Conservation (phyloP, 53 echinoderm and acorn worm species). For the Astropecten irregularis region DNA sequence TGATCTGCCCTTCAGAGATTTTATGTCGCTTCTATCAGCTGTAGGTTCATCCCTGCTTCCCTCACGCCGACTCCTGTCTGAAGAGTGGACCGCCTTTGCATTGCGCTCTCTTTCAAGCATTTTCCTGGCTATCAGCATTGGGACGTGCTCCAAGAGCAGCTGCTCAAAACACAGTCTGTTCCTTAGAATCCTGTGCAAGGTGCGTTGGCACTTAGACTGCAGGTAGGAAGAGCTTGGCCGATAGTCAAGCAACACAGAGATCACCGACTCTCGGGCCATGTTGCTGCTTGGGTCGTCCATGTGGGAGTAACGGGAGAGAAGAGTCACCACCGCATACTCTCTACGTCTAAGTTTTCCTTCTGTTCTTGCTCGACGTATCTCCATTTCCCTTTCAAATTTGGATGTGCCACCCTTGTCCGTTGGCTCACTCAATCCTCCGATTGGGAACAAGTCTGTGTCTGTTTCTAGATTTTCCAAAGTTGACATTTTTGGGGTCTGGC, state of each 20-base stretch:
- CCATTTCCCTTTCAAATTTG: constrained; percentile 52
- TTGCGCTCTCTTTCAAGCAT: constrained; percentile 1
- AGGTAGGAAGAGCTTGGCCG: constrained; percentile 34
- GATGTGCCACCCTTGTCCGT: not conserved
- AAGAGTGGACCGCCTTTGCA: not conserved
- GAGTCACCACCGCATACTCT: constrained; percentile 61
- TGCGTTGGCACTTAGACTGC: constrained; percentile 36
- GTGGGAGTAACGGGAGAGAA: constrained; percentile 77
- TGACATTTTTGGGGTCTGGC: not conserved
- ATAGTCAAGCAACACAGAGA: constrained; percentile 58
- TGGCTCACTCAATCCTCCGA: not conserved
- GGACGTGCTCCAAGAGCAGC: constrained; percentile 40
- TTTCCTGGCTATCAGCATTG: constrained; percentile 49
- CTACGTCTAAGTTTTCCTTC: constrained; percentile 52
- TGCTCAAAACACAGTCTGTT: constrained; percentile 73
- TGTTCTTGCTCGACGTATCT: constrained; percentile 34
- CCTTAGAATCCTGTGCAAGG: constrained; percentile 58
- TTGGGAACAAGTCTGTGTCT: constrained; percentile 13
- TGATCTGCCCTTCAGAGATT: not conserved
- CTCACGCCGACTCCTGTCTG: not conserved
- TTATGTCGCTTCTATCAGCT: not conserved
- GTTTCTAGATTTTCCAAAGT: not conserved
- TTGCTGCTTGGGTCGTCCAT: constrained; percentile 62
- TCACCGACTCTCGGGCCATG: constrained; percentile 41
- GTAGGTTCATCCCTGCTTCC: not conserved